phyloP scores from a whole-genome alignment of 1,140 invertebrate genomes.

The Pogonomyrmex californicus region DNA sequence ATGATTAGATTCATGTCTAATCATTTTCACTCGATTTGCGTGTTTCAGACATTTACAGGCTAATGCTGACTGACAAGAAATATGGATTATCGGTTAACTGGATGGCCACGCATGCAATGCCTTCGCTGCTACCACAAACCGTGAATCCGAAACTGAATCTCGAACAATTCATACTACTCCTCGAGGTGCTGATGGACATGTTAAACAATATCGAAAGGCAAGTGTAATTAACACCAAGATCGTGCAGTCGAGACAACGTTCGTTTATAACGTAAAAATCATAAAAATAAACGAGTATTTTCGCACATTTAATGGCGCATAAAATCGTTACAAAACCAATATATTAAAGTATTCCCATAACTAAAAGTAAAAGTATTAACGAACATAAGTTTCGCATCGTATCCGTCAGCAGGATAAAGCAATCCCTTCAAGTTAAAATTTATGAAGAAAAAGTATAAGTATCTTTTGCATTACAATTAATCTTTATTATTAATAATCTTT shows the following conservation, averaged over 20 bases:
- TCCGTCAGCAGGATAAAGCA: too few species aligned
- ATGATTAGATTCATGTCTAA: not conserved
- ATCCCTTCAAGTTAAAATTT: not conserved
- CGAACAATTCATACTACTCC: conserved; percentile 95
- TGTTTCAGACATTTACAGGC: conserved; percentile 95
- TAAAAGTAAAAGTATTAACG: not conserved
- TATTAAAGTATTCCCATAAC: not conserved
- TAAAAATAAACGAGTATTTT: conserved; percentile 5
- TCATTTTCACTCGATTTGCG: not conserved
- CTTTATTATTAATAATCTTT: not conserved
- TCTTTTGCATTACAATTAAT: not conserved
- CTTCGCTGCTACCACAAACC: conserved; percentile 96
- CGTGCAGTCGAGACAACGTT: not conserved
- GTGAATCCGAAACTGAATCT: conserved; percentile 96
- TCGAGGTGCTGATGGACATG: conserved; percentile 98
- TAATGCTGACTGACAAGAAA: conserved; percentile 96
- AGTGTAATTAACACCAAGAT: conserved; percentile 20
- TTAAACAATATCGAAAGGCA: conserved; percentile 95
- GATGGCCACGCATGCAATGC: conserved; percentile 98
- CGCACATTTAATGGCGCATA: not conserved
- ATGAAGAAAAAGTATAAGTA: not conserved
- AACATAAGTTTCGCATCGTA: not conserved
- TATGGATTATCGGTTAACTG: conserved; percentile 97
- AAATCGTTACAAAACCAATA: not conserved
- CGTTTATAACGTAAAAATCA: not conserved